Evolutionary conservation across 2,797 vertebrate genomes (phyloP).

Genomic region (Molossus molossus): DNA sequence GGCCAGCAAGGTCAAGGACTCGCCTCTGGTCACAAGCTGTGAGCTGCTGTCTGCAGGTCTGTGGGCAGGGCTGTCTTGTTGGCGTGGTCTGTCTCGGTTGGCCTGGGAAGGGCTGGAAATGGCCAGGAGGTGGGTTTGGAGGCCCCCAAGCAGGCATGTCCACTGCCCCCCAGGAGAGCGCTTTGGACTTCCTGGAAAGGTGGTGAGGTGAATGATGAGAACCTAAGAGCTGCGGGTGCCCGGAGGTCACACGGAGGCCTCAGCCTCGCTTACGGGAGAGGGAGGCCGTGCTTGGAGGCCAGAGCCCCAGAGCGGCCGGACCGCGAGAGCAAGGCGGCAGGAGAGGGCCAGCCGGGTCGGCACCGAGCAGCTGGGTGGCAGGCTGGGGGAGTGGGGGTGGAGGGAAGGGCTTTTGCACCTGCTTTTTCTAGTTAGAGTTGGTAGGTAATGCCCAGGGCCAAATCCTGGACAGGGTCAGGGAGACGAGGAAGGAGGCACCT

Average conservation of each 20-base stretch:
- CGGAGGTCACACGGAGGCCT: not conserved
- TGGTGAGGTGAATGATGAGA: not conserved
- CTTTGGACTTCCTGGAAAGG: not conserved
- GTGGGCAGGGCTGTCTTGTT: not conserved
- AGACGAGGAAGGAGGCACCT: not conserved
- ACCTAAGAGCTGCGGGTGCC: not conserved
- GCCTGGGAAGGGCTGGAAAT: not conserved
- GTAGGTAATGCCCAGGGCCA: not conserved
- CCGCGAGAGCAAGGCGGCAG: not conserved
- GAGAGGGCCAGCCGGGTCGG: not conserved
- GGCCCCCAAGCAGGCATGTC: not conserved
- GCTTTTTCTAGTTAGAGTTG: too few relatives aligned
- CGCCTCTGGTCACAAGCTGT: not conserved
- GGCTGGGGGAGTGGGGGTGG: too few relatives aligned
- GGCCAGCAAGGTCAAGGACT: not conserved
- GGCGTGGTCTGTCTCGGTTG: not conserved
- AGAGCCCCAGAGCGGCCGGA: not conserved
- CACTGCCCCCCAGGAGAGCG: not conserved
- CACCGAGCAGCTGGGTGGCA: not conserved
- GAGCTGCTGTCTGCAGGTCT: accelerated
- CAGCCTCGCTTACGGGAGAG: not conserved
- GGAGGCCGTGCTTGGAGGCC: not conserved
- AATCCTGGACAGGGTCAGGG: accelerated
- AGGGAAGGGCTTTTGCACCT: not conserved
- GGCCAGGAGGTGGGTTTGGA: too few relatives aligned